These are phyloP conservation scores for Oreortyx pictus DNA, from an alignment of 2,797 vertebrate species.

Conservation along the genomic window DNA sequence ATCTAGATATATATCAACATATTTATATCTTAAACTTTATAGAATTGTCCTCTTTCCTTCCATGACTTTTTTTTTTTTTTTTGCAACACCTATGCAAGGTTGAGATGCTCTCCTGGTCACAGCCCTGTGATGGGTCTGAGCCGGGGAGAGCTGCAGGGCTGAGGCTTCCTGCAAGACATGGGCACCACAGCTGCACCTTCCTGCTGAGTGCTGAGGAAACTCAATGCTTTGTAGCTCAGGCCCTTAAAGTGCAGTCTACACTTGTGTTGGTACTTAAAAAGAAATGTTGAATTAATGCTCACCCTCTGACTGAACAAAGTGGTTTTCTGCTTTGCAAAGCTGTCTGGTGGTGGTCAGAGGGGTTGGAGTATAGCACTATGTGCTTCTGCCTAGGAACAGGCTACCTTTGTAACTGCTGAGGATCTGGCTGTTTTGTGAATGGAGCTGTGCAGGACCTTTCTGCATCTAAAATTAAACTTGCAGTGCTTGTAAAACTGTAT, in stretches of 20 bases:
- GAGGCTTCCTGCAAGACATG: background rate
- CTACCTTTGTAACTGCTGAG: background rate
- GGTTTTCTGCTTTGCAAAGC: background rate
- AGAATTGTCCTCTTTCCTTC: constrained; percentile 48
- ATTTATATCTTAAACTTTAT: constrained; percentile 64
- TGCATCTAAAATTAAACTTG: background rate
- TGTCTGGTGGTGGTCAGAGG: background rate
- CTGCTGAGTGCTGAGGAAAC: background rate
- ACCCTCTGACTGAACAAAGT: background rate
- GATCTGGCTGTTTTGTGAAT: background rate
- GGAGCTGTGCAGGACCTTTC: background rate
- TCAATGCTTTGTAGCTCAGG: background rate
- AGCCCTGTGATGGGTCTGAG: background rate
- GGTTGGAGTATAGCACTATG: background rate
- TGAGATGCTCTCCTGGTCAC: constrained; percentile 8
- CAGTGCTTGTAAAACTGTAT: constrained; percentile 8
- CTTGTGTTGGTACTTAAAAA: background rate
- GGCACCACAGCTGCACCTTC: background rate
- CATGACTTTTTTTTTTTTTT: constrained; percentile 57
- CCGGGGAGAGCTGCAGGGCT: background rate
- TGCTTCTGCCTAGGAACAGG: background rate
- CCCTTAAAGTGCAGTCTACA: constrained; percentile 30
- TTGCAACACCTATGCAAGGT: constrained; percentile 53
- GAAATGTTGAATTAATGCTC: background rate
- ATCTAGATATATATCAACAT: constrained; percentile 75